Evolutionary conservation across 1,140 invertebrate species (phyloP).

Genomic region (Steinernema feltiae): DNA sequence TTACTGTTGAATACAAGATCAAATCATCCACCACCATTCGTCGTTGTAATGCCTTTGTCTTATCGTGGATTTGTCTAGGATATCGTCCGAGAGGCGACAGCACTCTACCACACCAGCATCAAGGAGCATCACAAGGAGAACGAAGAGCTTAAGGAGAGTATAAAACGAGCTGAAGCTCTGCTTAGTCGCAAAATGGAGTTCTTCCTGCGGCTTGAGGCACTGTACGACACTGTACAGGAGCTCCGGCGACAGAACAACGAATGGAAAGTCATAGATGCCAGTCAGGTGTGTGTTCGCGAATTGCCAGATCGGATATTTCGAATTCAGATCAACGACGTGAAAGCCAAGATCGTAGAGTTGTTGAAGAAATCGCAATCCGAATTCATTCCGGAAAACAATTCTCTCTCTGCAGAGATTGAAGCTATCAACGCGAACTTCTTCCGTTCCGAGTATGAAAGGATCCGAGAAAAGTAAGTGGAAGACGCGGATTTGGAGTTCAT

Average conservation of each 20-base stretch:
- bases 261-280: conserved; percentile 30
- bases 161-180: conserved; percentile 8
- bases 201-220: conserved; percentile 31
- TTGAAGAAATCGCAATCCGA: conserved; percentile 25
- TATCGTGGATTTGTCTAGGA: background rate
- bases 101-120: conserved; percentile 1
- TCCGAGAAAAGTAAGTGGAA: conserved; percentile 30
- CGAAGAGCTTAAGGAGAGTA: background rate
- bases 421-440: conserved; percentile 38
- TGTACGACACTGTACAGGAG: conserved; percentile 31
- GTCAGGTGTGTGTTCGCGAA: conserved; percentile 18
- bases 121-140: background rate
- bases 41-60: background rate
- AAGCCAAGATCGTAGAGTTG: conserved; percentile 21
- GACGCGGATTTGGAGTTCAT: background rate
- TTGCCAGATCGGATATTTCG: background rate
- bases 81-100: background rate
- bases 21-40: background rate
- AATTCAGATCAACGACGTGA: conserved; percentile 26
- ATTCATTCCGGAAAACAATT: conserved; percentile 24
- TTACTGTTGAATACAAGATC: too few relatives aligned
- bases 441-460: conserved; percentile 34
- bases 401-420: conserved; percentile 25
- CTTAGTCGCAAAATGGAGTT: conserved; percentile 35
- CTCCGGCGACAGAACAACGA: conserved; percentile 25